Evolutionary conservation across 2,888 invertebrate species (phyloP).

Genomic region (Lasioglossum oenotherae): DNA sequence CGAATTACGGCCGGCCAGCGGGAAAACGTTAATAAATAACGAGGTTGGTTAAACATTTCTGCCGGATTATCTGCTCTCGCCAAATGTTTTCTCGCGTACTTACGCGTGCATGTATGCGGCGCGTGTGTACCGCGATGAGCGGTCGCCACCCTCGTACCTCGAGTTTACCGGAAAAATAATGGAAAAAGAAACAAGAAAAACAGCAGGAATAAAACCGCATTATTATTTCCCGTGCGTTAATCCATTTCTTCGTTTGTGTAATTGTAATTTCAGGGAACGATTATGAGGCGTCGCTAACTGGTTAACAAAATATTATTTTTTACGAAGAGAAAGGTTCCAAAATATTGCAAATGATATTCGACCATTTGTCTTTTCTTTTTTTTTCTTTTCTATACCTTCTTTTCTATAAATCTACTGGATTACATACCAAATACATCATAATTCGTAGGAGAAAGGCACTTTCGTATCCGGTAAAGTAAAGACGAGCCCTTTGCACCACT

Average conservation of each 20-base stretch:
- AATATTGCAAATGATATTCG: background rate
- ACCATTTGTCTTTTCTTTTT: no score
- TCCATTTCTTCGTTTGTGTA: background rate
- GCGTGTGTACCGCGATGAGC: constrained; percentile 13
- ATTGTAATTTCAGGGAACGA: background rate
- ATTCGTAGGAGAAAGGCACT: no score
- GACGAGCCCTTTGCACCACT: no score
- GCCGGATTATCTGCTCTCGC: constrained; percentile 31
- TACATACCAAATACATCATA: no score
- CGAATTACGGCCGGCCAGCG: constrained; percentile 18
- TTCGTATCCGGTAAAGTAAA: no score
- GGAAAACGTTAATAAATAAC: constrained; percentile 52
- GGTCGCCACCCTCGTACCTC: constrained; percentile 6
- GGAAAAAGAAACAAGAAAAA: background rate
- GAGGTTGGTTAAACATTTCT: constrained; percentile 44
- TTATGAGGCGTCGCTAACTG: background rate
- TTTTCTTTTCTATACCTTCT: no score
- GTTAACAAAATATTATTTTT: background rate
- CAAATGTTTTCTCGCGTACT: constrained; percentile 28
- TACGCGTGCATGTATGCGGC: constrained; percentile 3
- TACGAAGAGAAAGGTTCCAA: background rate
- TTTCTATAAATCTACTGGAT: no score
- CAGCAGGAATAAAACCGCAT: background rate
- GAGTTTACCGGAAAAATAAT: constrained; percentile 14
- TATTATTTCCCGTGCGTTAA: background rate